These are phyloP conservation scores for Enteromius thamalakanensis DNA, from an alignment of 2,797 vertebrate genomes.

Conservation along the genomic window DNA sequence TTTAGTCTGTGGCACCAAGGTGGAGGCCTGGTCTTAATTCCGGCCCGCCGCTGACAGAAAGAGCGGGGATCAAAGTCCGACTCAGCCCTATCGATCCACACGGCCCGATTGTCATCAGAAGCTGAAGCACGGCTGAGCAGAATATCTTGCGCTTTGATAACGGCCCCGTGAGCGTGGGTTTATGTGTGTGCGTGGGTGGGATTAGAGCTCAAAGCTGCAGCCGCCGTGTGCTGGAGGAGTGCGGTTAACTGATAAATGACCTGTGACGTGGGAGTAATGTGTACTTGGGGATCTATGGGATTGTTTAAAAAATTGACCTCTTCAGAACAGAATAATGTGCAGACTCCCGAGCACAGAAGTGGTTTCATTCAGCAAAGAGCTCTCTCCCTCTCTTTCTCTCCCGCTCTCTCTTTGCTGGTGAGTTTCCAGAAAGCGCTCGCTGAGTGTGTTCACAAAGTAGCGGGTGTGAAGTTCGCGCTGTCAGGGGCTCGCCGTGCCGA, in stretches of 20 bases:
- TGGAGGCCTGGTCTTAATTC: conserved; percentile 68
- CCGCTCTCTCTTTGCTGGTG: conserved; percentile 36
- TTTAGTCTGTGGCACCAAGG: conserved; percentile 66
- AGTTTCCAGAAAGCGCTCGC: conserved; percentile 50
- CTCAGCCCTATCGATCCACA: conserved; percentile 73
- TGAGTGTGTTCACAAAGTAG: conserved; percentile 65
- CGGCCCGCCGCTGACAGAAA: conserved; percentile 63
- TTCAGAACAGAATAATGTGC: conserved; percentile 58
- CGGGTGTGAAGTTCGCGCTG: conserved; percentile 69
- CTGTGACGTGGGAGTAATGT: conserved; percentile 60
- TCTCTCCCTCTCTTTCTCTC: conserved; percentile 38
- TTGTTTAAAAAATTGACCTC: conserved; percentile 66
- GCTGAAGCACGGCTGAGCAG: conserved; percentile 67
- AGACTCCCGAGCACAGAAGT: conserved; percentile 62
- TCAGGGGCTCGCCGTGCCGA: conserved; percentile 66
- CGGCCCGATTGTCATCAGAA: conserved; percentile 69
- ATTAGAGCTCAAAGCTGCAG: conserved; percentile 50
- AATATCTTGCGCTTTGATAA: conserved; percentile 63
- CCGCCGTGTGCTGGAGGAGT: conserved; percentile 47
- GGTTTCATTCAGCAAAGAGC: conserved; percentile 66
- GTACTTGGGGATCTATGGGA: conserved; percentile 57
- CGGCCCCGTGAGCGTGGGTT: conserved; percentile 51
- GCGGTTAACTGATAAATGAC: conserved; percentile 63
- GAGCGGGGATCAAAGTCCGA: conserved; percentile 70
- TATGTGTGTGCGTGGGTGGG: conserved; percentile 47